Percentiles rank a stretch among this genome's conserved stretches.
These are phyloP conservation scores for Steinernema khuongi DNA, from an alignment of 1,140 invertebrate species.

Conservation along the genomic window DNA sequence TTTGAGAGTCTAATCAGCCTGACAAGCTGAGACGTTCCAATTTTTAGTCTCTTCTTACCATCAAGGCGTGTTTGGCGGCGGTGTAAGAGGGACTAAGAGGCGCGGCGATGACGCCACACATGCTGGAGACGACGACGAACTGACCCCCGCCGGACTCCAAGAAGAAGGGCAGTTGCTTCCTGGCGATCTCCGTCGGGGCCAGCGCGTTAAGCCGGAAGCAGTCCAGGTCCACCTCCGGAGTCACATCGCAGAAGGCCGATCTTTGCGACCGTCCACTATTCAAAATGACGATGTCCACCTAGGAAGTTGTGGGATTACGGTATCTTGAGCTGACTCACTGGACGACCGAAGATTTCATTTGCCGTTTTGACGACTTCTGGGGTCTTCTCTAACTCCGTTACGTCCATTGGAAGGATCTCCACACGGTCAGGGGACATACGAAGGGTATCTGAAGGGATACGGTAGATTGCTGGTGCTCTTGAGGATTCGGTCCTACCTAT, in stretches of 20 bases:
- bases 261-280: slow-evolving; percentile 11
- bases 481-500: background rate
- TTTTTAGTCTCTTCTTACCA: background rate
- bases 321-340: background rate
- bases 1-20: too few species aligned
- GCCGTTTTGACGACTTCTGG: background rate
- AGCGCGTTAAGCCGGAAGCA: slow-evolving; percentile 18
- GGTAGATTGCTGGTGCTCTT: background rate
- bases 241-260: background rate
- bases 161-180: background rate
- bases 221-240: background rate
- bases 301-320: background rate
- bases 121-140: slow-evolving; percentile 5
- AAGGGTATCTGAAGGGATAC: background rate
- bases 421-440: background rate
- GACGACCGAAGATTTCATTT: background rate
- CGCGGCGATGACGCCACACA: background rate
- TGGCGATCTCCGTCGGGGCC: background rate
- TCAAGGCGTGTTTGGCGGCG: slow-evolving; percentile 7
- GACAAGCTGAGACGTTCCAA: too few species aligned
- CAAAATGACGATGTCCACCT: slow-evolving; percentile 18
- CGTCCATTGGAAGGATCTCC: background rate
- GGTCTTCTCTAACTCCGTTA: background rate
- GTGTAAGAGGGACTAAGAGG: slow-evolving; percentile 4
- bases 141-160: background rate